These are phyloP conservation scores for Meleagris gallopavo DNA, from an alignment of 2,113 vertebrate genomes.

Conservation along the genomic window DNA sequence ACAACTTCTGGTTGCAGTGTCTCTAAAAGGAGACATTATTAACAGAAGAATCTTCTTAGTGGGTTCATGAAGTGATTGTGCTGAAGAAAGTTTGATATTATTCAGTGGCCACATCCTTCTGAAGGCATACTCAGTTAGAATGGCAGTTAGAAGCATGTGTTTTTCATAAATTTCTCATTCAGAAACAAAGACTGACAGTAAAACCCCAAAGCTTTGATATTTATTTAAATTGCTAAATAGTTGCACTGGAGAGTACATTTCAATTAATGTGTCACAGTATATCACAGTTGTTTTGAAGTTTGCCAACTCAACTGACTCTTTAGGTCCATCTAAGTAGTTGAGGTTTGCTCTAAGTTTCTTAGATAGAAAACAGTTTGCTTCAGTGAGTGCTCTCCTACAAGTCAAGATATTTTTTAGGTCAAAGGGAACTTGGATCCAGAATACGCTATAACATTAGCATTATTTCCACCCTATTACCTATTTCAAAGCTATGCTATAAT, in stretches of 20 bases:
- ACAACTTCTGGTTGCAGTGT: background rate
- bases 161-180: conserved; percentile 87
- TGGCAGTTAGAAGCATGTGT: conserved; percentile 88
- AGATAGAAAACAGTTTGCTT: conserved; percentile 28
- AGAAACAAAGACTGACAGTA: conserved; percentile 84
- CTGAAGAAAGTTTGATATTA: conserved; percentile 71
- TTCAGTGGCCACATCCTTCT: conserved; percentile 74
- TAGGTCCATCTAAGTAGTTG: conserved; percentile 30
- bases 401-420: conserved; percentile 38
- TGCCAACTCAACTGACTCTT: conserved; percentile 52
- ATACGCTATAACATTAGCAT: conserved; percentile 44
- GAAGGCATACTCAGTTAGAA: conserved; percentile 79
- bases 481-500: conserved; percentile 3
- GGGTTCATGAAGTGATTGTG: conserved; percentile 60
- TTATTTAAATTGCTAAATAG: conserved; percentile 85
- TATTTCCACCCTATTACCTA: conserved; percentile 6
- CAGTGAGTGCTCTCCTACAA: conserved; percentile 34
- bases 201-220: conserved; percentile 83
- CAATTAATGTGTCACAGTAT: conserved; percentile 85
- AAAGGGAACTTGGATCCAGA: conserved; percentile 29
- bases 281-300: conserved; percentile 68
- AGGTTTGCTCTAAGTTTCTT: conserved; percentile 39
- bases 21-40: conserved; percentile 68
- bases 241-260: conserved; percentile 88
- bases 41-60: conserved; percentile 64